These are phyloP conservation scores for Lasioglossum zephyrum DNA, from an alignment of 2,888 invertebrate genomes.

Conservation along the genomic window DNA sequence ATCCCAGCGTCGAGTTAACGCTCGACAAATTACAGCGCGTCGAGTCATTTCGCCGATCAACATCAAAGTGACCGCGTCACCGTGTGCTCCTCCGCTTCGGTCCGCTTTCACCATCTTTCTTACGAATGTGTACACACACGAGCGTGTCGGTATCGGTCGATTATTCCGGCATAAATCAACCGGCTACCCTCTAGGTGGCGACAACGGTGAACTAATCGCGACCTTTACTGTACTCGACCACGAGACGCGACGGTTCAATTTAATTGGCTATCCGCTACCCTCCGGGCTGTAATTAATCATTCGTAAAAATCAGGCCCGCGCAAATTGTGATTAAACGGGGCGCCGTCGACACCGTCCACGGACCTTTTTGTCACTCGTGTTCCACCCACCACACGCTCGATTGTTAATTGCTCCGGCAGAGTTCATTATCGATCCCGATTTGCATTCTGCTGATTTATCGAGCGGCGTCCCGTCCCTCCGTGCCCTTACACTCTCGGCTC, in stretches of 20 bases:
- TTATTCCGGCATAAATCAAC: conserved; percentile 62
- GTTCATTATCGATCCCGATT: conserved; percentile 55
- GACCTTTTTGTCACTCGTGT: conserved; percentile 37
- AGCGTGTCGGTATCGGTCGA: conserved; percentile 22
- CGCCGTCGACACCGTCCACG: background rate
- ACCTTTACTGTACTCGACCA: conserved; percentile 26
- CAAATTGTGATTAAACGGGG: conserved; percentile 69
- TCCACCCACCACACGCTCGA: conserved; percentile 29
- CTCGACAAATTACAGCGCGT: conserved; percentile 25
- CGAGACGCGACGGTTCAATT: conserved; percentile 53
- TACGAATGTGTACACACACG: background rate
- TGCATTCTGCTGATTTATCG: conserved; percentile 53
- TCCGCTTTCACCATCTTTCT: background rate
- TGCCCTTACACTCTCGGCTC: background rate
- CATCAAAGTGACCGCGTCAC: conserved; percentile 35
- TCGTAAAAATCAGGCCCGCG: conserved; percentile 60
- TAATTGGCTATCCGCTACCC: conserved; percentile 68
- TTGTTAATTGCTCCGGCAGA: conserved; percentile 52
- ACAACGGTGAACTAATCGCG: conserved; percentile 57
- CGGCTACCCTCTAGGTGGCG: conserved; percentile 28
- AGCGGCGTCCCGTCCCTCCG: background rate
- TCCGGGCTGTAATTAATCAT: conserved; percentile 64
- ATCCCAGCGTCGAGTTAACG: conserved; percentile 26
- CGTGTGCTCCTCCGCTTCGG: background rate
- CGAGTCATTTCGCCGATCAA: conserved; percentile 26